Base-by-base conservation (phyloP, 1,140 invertebrate species). In the Lepidurus apus region DNA sequence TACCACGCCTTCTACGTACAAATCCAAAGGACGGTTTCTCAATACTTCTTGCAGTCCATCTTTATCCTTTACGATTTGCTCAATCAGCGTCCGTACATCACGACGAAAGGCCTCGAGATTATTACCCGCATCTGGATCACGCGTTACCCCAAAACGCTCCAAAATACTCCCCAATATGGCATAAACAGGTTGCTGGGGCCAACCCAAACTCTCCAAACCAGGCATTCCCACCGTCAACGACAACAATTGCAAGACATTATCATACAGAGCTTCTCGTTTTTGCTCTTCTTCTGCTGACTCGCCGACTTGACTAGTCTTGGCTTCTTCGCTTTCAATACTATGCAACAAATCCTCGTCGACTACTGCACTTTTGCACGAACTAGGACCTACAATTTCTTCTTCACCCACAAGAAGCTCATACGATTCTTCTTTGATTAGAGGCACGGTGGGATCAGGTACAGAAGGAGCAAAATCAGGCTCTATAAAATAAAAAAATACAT, bases 21-120 rank as follows among this genome's bases (percentile, higher is more conserved):
- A 65, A 65, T 65, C 53, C 53, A 65, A 65, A 21, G 53, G 53
- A 65, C 53, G 53, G 53, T 65, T 65, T 65, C n/a, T 65, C 53
- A 65, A 65, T 4, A 21, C 53, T 65, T 65, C 53, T n/a, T 65
- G n/a, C 6, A 65, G 7, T n/a, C 53, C 17, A 65, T 17, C 17
- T 21, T 65, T 65, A 65, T 65, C 53, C 53, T 65, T 65, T n/a
- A 65, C 53, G 13, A 65, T 65, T 0, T 11, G 53, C 53, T 65
- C 53, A 2, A 65, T 65, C 53, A 65, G 53, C 8, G 53, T 65
- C 6, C 53, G 53, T 3, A 65, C 53, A 65, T 65, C 53, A 65
- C 53, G 53, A 17, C 53, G 53, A 65, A 65, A 65, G 17, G 13
- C 13, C 17, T 65, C 53, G 3, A 21, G 21, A 4, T 65, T 21